Conservation (phyloP, 2,888 invertebrate genomes). For the Caenorhabditis afra region DNA sequence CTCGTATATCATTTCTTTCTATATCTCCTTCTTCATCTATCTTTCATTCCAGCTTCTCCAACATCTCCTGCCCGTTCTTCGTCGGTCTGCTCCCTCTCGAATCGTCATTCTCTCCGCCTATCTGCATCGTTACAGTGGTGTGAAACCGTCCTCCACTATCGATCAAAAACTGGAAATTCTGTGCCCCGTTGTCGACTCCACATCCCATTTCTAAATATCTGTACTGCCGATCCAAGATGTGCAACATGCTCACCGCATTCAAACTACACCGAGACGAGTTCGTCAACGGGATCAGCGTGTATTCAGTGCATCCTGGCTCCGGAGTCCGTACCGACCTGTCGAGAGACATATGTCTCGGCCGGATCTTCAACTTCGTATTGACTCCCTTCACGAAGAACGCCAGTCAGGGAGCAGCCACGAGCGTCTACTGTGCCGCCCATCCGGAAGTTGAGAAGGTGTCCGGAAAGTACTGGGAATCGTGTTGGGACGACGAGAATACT, state of each 20-base stretch:
- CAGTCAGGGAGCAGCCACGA: slow-evolving; percentile 94
- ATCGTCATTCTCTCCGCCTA: slow-evolving; percentile 34
- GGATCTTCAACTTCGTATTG: slow-evolving; percentile 77
- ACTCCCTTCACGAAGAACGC: slow-evolving; percentile 95
- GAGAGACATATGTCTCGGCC: slow-evolving; percentile 15
- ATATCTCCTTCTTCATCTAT: too few species aligned
- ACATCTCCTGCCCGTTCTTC: slow-evolving; percentile 82
- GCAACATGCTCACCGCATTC: slow-evolving; percentile 73
- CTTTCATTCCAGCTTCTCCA: slow-evolving; percentile 13
- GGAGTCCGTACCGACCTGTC: slow-evolving; percentile 87
- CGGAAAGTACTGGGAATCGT: slow-evolving; percentile 95
- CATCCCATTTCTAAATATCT: slow-evolving; percentile 48
- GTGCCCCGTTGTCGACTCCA: slow-evolving; percentile 14
- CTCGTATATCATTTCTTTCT: slow-evolving; percentile 9
- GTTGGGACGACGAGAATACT: slow-evolving; percentile 83
- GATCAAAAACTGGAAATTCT: slow-evolving; percentile 15
- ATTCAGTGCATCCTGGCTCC: slow-evolving; percentile 89
- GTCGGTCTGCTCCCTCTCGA: slow-evolving; percentile 30
- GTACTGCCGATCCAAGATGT: slow-evolving; percentile 73
- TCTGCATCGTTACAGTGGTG: slow-evolving; percentile 7
- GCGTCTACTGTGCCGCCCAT: slow-evolving; percentile 90
- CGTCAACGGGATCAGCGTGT: slow-evolving; percentile 81
- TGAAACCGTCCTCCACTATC: slow-evolving; percentile 4
- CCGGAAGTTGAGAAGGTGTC: slow-evolving; percentile 85
- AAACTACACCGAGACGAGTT: slow-evolving; percentile 70